Conservation (phyloP, 2,113 vertebrate species). For the Copsychus sechellarum region DNA sequence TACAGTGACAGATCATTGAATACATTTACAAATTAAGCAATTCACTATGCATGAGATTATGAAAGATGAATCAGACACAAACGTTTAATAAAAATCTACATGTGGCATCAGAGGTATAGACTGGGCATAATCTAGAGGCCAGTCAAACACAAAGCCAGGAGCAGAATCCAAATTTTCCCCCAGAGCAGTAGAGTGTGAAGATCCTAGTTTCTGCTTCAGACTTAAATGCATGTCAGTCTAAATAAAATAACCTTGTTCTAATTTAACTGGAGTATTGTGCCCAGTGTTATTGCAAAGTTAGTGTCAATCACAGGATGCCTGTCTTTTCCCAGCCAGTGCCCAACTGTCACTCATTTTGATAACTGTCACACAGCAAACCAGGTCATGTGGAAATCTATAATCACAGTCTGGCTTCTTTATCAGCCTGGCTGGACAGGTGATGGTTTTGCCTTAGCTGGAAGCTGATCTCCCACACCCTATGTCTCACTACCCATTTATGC, state of each 20-base stretch:
- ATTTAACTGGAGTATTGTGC: not conserved
- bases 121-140: not conserved
- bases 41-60: not conserved
- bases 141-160: not conserved
- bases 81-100: not conserved
- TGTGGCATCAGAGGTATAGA: not conserved
- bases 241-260: conserved; percentile 28
- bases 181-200: not conserved
- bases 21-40: conserved; percentile 7
- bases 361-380: conserved; percentile 20
- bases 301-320: conserved; percentile 17
- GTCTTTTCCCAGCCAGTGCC: not conserved
- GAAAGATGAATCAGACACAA: conserved; percentile 9
- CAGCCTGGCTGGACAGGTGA: not conserved
- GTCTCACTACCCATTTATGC: not conserved
- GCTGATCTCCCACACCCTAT: not conserved
- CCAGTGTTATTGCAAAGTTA: conserved; percentile 8
- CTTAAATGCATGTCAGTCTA: not conserved
- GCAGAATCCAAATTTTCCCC: not conserved
- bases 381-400: not conserved
- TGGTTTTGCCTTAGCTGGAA: not conserved
- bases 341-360: conserved; percentile 38
- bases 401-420: not conserved
- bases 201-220: not conserved
- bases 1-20: not conserved